A percentile compares a stretch with the other conserved stretches of the same genome.
Evolutionary conservation across 2,797 vertebrate genomes (phyloP).

Genomic region (Rhincodon typus): DNA sequence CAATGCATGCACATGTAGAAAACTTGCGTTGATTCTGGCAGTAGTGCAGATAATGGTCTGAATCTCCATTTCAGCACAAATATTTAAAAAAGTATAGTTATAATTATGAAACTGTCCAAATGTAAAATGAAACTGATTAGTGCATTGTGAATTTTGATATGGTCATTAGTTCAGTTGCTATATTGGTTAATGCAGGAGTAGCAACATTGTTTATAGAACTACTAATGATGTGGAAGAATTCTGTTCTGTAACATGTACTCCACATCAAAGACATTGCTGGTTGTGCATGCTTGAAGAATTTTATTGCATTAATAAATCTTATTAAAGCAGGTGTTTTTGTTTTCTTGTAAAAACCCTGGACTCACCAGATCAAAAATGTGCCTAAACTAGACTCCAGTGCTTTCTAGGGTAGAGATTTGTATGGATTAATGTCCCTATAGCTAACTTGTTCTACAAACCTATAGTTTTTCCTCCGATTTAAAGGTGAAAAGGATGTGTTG

Average conservation of each 20-base stretch:
- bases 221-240: neutral
- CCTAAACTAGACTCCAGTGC: no score
- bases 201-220: neutral
- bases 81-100: neutral
- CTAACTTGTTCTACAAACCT: no score
- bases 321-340: no score
- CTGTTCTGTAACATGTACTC: conserved; percentile 5
- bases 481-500: no score
- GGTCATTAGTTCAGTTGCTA: neutral
- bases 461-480: no score
- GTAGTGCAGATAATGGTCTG: neutral
- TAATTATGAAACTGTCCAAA: neutral
- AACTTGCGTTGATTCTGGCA: neutral
- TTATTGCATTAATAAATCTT: conserved; percentile 33
- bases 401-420: no score
- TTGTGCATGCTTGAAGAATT: neutral
- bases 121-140: neutral
- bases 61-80: neutral
- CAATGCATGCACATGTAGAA: conserved; percentile 8
- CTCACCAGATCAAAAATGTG: no score
- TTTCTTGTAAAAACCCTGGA: no score
- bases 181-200: neutral
- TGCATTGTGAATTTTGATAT: conserved; percentile 13
- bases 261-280: neutral
- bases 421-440: no score